Conservation (phyloP, 2,113 vertebrate species). For the Sander lucioperca region DNA sequence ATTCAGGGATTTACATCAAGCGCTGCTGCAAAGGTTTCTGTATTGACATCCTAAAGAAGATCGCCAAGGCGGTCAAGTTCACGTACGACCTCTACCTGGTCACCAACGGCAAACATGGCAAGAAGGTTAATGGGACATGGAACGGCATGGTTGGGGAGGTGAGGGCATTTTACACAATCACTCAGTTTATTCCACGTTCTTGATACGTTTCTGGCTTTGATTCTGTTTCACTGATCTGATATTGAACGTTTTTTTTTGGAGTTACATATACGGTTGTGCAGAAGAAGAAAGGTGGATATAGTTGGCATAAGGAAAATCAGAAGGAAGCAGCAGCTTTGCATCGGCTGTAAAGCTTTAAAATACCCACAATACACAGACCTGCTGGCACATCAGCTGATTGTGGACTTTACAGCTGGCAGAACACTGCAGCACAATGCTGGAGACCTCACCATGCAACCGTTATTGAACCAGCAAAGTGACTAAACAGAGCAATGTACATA, state of each 20-base stretch:
- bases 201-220: not conserved
- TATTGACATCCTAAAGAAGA: slow-evolving; percentile 99
- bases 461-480: slow-evolving; percentile 15
- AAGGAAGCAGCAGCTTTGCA: not conserved
- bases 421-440: slow-evolving; percentile 5
- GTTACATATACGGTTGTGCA: not conserved
- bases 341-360: slow-evolving; percentile 35
- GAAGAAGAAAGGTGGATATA: not conserved
- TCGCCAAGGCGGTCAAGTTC: slow-evolving; percentile 97
- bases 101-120: slow-evolving; percentile 98
- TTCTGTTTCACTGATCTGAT: not conserved
- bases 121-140: slow-evolving; percentile 99
- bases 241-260: not conserved
- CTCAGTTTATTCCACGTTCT: not conserved
- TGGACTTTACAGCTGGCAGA: slow-evolving; percentile 52
- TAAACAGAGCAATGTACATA: not conserved
- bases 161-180: slow-evolving; percentile 48
- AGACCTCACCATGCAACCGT: not conserved
- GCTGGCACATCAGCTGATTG: slow-evolving; percentile 41
- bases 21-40: slow-evolving; percentile 99
- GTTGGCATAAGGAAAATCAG: not conserved
- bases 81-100: slow-evolving; percentile 99
- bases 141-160: slow-evolving; percentile 99
- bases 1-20: slow-evolving; percentile 98
- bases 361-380: slow-evolving; percentile 26